Evolutionary conservation across 2,797 vertebrate genomes (phyloP), one percentile per base, ranked within the genome.

Genomic region (Phataginus tetradactyla): DNA sequence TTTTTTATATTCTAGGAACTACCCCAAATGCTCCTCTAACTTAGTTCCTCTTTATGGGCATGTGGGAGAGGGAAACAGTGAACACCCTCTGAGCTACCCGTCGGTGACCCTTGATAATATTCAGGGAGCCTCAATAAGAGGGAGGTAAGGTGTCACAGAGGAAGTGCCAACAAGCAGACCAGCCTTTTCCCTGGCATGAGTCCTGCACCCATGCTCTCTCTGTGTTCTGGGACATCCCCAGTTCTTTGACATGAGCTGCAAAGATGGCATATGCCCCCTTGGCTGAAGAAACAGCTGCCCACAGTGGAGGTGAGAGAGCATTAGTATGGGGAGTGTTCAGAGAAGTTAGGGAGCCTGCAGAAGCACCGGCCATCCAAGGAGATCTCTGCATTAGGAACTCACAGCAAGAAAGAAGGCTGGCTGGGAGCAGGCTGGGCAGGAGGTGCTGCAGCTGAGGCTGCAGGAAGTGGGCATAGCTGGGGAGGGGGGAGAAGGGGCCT

Each of bases 191-290:
- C 64, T 10, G 23, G 10, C 13, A 3, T 1, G 25, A 15, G 25
- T 18, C 15, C 57, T 27, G 7, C 4, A 7, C 34, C 17, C 7
- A 2, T 0, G 4, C 6, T 29, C 29, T 45, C 1, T 8, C 37
- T 69, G 10, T 72, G 12, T 29, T 42, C 66, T n/a, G 25, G 51
- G 34, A 49, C 29, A 11, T 13, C 13, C 39, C 34, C 18, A 20
- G 2, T 4, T 20, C 29, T 68, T 34, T 12, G 29, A 13, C 29
- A n/a, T 66, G 27, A 17, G 21, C 37, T 29, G 13, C 64, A 27
- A 61, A 72, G 14, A 27, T 0, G 0, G 10, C 15, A 18, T 34
- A n/a, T 66, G n/a, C 66, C 10, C n/a, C 37, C 12, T 21, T 29
- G 29, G 32, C 18, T 63, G 57, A 51, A 61, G 51, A 63, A 78